These are phyloP conservation scores for Mastacembelus armatus DNA, from an alignment of 2,797 vertebrate species.

Conservation along the genomic window DNA sequence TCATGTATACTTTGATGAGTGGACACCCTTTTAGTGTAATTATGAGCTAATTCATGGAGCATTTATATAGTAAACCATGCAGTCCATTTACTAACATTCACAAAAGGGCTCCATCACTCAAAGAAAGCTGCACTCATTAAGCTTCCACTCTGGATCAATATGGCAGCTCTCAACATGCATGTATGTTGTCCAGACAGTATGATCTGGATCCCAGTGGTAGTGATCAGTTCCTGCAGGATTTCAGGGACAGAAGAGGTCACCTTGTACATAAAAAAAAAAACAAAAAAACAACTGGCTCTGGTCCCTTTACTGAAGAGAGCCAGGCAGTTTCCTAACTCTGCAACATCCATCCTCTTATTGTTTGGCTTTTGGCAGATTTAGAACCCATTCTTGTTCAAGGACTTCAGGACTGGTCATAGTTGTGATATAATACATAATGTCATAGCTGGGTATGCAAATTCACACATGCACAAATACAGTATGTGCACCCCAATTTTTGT, in stretches of 20 bases:
- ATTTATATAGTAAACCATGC: background rate
- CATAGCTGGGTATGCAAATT: background rate
- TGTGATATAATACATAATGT: constrained; percentile 39
- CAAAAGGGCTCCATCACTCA: constrained; percentile 10
- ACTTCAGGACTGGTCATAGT: constrained; percentile 19
- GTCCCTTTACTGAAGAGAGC: constrained; percentile 24
- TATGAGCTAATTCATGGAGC: no score
- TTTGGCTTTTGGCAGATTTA: constrained; percentile 54
- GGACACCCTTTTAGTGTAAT: no score
- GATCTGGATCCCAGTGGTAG: constrained; percentile 22
- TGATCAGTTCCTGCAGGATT: constrained; percentile 50
- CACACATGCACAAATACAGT: background rate
- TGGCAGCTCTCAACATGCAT: constrained; percentile 23
- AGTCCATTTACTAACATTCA: background rate
- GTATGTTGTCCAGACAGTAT: constrained; percentile 30
- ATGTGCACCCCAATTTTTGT: constrained; percentile 1
- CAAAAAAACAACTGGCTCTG: constrained; percentile 39
- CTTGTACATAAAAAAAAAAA: constrained; percentile 51
- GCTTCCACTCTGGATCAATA: constrained; percentile 38
- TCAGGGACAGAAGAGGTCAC: constrained; percentile 52
- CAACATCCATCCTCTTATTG: constrained; percentile 38
- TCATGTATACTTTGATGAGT: background rate
- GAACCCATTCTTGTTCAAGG: constrained; percentile 50
- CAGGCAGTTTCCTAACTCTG: constrained; percentile 8
- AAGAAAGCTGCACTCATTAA: constrained; percentile 3